phyloP scores from a whole-genome alignment of 2,113 vertebrate species.

The Copsychus sechellarum region DNA sequence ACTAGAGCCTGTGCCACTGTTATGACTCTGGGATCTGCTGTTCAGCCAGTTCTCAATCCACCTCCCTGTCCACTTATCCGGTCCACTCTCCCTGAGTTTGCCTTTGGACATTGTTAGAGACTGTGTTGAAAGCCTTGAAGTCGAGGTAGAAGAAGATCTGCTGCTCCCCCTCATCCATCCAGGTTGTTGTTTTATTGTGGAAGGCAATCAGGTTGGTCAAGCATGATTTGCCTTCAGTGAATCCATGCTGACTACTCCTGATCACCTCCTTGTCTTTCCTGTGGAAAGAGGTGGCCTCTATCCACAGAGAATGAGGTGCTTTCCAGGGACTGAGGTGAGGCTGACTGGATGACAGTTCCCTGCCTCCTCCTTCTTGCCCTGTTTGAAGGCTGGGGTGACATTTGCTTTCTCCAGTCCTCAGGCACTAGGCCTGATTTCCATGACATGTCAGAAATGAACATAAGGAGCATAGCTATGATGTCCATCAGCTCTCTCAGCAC shows the following conservation, averaged over 20 bases:
- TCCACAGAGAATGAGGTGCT: no score
- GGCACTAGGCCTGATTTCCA: no score
- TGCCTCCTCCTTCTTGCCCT: neutral
- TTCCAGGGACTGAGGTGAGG: neutral
- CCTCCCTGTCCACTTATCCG: neutral
- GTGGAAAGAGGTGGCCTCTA: neutral
- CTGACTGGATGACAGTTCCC: neutral
- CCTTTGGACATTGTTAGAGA: no score
- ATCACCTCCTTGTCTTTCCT: neutral
- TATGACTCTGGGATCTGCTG: neutral
- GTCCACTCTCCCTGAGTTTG: neutral
- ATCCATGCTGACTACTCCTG: neutral
- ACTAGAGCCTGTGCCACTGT: neutral
- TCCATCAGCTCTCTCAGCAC: neutral
- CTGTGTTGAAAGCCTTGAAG: neutral
- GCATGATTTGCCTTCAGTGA: neutral
- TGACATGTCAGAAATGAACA: neutral
- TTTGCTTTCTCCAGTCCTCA: no score
- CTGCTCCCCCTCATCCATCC: neutral
- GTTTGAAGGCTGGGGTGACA: no score
- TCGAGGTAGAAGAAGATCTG: neutral
- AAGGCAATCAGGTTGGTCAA: neutral
- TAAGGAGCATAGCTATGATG: neutral
- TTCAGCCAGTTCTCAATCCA: neutral
- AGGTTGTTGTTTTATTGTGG: neutral